Percentiles rank a stretch among this genome's conserved stretches.
Evolutionary conservation across 2,797 vertebrate genomes (phyloP).

Genomic region (Aphelocoma californica): DNA sequence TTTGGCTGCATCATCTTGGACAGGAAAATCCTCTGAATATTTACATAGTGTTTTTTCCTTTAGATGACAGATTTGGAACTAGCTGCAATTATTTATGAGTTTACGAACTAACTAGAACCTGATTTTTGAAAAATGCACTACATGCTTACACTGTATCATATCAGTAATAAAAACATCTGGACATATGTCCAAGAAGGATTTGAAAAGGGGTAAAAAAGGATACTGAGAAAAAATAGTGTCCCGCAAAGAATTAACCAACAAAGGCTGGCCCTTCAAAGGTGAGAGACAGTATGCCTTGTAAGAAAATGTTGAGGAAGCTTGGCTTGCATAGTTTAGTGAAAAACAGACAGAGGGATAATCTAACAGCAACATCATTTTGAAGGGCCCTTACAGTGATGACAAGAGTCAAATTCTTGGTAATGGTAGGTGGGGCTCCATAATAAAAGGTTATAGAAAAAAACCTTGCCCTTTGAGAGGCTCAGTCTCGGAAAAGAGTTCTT

Average conservation of each 20-base stretch:
- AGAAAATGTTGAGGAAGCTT: neutral
- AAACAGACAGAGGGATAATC: neutral
- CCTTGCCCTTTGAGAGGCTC: neutral
- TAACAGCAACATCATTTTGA: neutral
- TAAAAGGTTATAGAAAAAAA: neutral
- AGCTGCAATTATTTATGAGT: conserved; percentile 15
- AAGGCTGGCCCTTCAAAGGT: neutral
- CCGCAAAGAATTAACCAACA: neutral
- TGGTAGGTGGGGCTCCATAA: neutral
- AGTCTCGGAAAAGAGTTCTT: neutral
- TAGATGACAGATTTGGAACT: neutral
- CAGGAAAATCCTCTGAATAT: neutral
- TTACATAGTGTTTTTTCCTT: neutral
- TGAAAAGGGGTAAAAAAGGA: neutral
- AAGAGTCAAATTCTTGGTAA: neutral
- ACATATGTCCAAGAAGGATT: neutral
- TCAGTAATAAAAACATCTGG: neutral
- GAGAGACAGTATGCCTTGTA: neutral
- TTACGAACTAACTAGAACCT: neutral
- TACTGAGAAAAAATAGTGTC: neutral
- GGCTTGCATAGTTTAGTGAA: neutral
- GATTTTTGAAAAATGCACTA: neutral
- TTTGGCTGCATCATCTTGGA: neutral
- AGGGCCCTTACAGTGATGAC: neutral
- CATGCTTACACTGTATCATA: neutral